Conservation (phyloP, 2,113 vertebrate genomes). For the Oncorhynchus mykiss region DNA sequence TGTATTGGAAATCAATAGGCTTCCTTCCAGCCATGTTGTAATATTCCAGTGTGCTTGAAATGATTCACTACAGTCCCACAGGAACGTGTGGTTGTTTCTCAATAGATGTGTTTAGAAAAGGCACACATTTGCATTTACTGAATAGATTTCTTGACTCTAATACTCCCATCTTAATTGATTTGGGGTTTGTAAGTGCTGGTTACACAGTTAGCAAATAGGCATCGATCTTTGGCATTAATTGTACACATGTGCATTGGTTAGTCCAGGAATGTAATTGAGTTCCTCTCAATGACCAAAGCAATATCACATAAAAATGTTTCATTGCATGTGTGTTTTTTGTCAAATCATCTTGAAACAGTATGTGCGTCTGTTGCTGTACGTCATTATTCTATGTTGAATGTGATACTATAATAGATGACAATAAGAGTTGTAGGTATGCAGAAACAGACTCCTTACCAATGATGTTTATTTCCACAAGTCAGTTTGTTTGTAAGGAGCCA, state of each 20-base stretch:
- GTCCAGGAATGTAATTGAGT: not conserved
- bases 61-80: not conserved
- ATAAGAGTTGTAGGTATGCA: no score
- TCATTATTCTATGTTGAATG: no score
- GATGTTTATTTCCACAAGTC: no score
- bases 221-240: not conserved
- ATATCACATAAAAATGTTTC: no score
- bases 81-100: not conserved
- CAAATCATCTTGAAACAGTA: no score
- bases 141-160: not conserved
- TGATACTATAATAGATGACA: no score
- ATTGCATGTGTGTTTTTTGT: no score
- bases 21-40: not conserved
- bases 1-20: conserved; percentile 2
- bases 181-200: not conserved
- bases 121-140: not conserved
- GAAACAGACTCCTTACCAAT: not conserved
- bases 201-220: not conserved
- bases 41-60: not conserved
- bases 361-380: no score
- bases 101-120: not conserved
- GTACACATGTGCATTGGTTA: not conserved
- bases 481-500: not conserved
- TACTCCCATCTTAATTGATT: not conserved
- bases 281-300: not conserved